These are phyloP conservation scores for Drymonia ruficornis DNA, from an alignment of 2,888 invertebrate species.

Conservation along the genomic window DNA sequence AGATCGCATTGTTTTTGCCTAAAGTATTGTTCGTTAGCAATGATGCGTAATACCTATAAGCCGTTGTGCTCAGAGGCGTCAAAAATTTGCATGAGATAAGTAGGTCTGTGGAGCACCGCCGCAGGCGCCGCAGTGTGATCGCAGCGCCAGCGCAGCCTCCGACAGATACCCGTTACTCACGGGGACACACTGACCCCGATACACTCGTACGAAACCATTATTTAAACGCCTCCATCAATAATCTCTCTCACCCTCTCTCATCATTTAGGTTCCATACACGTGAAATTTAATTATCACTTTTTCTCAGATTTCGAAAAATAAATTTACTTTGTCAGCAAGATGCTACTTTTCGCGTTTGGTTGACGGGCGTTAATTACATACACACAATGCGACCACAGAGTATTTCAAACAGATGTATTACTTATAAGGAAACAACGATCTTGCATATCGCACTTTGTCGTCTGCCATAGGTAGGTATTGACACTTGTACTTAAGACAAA, in stretches of 20 bases:
- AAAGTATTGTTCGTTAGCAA: conserved; percentile 48
- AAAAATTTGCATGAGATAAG: conserved; percentile 54
- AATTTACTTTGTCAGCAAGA: conserved; percentile 25
- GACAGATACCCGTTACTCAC: conserved; percentile 69
- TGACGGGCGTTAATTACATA: conserved; percentile 6
- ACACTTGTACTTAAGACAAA: conserved; percentile 24
- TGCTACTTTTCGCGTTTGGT: conserved; percentile 34
- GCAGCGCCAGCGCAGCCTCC: conserved; percentile 54
- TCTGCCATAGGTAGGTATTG: conserved; percentile 22
- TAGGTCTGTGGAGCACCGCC: conserved; percentile 58
- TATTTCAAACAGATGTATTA: conserved; percentile 29
- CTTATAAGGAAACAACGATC: conserved; percentile 32
- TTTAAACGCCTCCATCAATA: conserved; percentile 46
- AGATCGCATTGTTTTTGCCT: conserved; percentile 42
- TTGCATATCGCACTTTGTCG: conserved; percentile 25
- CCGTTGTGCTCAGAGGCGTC: conserved; percentile 48
- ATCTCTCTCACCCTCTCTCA: conserved; percentile 24
- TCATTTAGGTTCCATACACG: neutral
- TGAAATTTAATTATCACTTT: neutral
- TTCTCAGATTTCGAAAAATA: conserved; percentile 11
- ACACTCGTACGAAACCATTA: conserved; percentile 55
- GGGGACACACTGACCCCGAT: conserved; percentile 75
- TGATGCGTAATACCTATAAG: conserved; percentile 43
- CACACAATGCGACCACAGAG: neutral
- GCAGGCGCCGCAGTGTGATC: conserved; percentile 30